These are phyloP conservation scores for Osmoderma eremita DNA, from an alignment of 2,888 invertebrate genomes.

Conservation along the genomic window DNA sequence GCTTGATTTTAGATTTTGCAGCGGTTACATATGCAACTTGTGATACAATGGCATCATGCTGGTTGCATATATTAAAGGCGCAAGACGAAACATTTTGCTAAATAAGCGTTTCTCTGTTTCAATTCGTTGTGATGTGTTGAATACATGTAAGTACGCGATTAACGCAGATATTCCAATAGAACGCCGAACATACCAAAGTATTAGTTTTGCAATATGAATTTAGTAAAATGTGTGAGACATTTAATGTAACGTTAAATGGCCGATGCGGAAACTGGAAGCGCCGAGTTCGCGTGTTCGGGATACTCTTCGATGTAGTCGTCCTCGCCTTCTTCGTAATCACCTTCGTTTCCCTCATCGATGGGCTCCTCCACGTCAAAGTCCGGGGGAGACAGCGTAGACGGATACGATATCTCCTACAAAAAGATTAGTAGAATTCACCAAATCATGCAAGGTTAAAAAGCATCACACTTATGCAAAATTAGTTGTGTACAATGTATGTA, in stretches of 20 bases:
- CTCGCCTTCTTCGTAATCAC: conserved; percentile 67
- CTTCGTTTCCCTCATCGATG: conserved; percentile 53
- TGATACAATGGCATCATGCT: too few species aligned
- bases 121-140: too few species aligned
- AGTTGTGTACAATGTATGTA: background rate
- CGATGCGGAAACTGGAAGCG: conserved; percentile 58
- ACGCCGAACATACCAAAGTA: conserved; percentile 25
- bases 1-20: too few species aligned
- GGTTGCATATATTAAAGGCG: too few species aligned
- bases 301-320: conserved; percentile 72
- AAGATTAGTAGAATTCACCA: conserved; percentile 45
- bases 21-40: too few species aligned
- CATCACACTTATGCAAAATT: background rate
- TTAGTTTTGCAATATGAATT: conserved; percentile 30
- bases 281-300: conserved; percentile 65
- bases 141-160: too few species aligned
- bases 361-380: conserved; percentile 69
- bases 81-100: too few species aligned
- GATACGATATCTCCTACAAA: conserved; percentile 41
- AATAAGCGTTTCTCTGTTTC: too few species aligned
- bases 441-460: conserved; percentile 23
- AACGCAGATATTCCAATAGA: too few species aligned
- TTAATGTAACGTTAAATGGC: conserved; percentile 56
- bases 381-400: conserved; percentile 59
- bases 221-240: conserved; percentile 43